A percentile compares a stretch with the other conserved stretches of the same genome.
These are phyloP conservation scores for Pelecanoides urinatrix DNA, from an alignment of 2,113 vertebrate species.

Conservation along the genomic window DNA sequence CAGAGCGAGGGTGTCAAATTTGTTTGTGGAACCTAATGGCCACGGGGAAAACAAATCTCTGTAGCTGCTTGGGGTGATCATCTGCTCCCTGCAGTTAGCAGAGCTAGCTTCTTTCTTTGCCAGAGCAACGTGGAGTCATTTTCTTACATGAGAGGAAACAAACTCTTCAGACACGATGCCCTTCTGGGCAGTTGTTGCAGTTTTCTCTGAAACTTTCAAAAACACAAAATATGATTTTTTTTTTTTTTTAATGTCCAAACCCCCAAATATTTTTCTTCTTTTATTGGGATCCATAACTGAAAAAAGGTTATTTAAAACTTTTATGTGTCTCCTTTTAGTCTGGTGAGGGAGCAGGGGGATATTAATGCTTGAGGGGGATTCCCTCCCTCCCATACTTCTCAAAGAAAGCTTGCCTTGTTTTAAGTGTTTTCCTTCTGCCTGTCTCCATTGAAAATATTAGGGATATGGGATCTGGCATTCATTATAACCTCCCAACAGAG, in stretches of 20 bases:
- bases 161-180: fast-evolving
- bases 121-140: not conserved
- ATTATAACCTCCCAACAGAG: conserved; percentile 22
- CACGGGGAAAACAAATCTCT: not conserved
- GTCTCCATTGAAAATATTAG: conserved; percentile 7
- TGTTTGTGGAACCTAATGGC: not conserved
- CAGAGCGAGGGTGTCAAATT: fast-evolving
- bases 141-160: not conserved
- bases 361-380: not conserved
- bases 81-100: not conserved
- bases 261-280: not conserved
- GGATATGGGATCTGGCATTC: not conserved
- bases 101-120: not conserved
- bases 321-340: not conserved
- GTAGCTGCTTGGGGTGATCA: fast-evolving
- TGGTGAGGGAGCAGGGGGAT: not conserved
- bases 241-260: not conserved
- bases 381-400: not conserved
- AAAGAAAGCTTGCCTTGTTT: conserved; percentile 36
- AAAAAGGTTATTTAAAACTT: not conserved
- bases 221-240: fast-evolving
- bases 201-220: not conserved
- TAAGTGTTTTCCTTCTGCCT: not conserved
- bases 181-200: not conserved
- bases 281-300: not conserved